Conservation (phyloP, 2,113 vertebrate genomes). For the Lethenteron camtschaticum region DNA sequence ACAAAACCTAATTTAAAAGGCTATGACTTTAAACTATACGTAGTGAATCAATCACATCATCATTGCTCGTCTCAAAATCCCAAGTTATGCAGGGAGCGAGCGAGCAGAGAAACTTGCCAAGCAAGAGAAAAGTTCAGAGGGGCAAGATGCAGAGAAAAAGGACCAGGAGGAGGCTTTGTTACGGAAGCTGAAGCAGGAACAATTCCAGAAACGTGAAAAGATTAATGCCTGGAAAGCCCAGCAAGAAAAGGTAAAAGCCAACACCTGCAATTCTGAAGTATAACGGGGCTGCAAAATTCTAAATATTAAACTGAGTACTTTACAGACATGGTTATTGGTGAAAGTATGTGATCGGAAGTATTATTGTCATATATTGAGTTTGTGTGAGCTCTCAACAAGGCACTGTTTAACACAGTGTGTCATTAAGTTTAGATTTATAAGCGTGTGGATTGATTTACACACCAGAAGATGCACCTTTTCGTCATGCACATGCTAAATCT, state of each 20-base stretch:
- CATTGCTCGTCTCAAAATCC: constrained; percentile 7
- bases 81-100: constrained; percentile 18
- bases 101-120: constrained; percentile 26
- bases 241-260: constrained; percentile 23
- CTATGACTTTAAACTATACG: neutral
- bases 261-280: too few relatives aligned
- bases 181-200: constrained; percentile 29
- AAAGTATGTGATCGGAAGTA: too few relatives aligned
- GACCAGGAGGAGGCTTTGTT: constrained; percentile 19
- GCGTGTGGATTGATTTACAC: too few relatives aligned
- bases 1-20: constrained; percentile 3
- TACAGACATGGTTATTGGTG: too few relatives aligned
- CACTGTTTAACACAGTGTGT: too few relatives aligned
- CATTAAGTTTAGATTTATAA: too few relatives aligned
- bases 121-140: constrained; percentile 23
- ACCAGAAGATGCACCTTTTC: too few relatives aligned
- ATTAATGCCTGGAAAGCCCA: constrained; percentile 39
- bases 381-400: too few relatives aligned
- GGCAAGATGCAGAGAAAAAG: constrained; percentile 13
- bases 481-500: too few relatives aligned
- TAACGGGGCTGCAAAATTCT: too few relatives aligned
- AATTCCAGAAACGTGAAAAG: constrained; percentile 19
- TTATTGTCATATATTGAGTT: too few relatives aligned
- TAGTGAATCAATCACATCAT: neutral
- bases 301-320: too few relatives aligned